These are phyloP conservation scores for Acleris literana DNA, from an alignment of 2,888 invertebrate genomes.

Conservation along the genomic window DNA sequence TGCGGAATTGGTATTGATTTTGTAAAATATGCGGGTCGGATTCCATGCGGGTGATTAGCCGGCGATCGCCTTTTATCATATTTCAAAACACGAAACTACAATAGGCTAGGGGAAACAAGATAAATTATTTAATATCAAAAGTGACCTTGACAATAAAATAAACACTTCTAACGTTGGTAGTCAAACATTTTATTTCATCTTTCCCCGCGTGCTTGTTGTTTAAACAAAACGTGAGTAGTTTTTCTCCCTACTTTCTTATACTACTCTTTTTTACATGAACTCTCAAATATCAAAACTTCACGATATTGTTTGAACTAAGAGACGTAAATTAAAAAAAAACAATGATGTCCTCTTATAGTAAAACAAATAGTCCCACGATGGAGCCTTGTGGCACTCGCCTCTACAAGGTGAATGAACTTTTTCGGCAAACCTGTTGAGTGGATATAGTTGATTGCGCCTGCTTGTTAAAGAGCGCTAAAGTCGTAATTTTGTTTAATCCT, in stretches of 20 bases:
- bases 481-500: conserved; percentile 36
- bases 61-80: conserved; percentile 8
- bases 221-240: no score
- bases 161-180: no score
- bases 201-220: no score
- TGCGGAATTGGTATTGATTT: conserved; percentile 31
- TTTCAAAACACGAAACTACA: background rate
- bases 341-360: conserved; percentile 16
- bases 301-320: background rate
- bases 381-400: conserved; percentile 35
- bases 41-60: conserved; percentile 30
- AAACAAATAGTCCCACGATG: conserved; percentile 17
- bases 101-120: background rate
- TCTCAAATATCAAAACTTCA: background rate
- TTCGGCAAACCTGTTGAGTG: conserved; percentile 59
- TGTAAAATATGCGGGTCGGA: conserved; percentile 27
- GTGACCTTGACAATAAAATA: no score
- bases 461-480: conserved; percentile 13
- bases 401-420: conserved; percentile 57
- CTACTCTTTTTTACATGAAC: no score
- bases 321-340: background rate
- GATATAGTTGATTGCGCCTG: conserved; percentile 41
- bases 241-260: no score
- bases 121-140: background rate
- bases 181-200: no score